Evolutionary conservation across 2,888 invertebrate species (phyloP), one percentile per base, ranked within the genome.

Genomic region (Cheilosia pagana): DNA sequence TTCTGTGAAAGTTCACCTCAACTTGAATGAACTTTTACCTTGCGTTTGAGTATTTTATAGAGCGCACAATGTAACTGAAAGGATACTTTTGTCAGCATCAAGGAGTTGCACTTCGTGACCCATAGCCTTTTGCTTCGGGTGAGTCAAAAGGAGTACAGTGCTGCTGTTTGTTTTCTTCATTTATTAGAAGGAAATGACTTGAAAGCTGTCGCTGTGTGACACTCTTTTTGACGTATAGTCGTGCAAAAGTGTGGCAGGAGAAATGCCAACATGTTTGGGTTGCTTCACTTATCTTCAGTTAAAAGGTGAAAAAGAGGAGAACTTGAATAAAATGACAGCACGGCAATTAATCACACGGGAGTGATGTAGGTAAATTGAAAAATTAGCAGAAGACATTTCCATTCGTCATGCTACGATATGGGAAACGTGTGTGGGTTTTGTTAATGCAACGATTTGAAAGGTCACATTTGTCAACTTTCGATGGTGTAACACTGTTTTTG

Each of bases 101-200:
- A 55, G 41, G 43, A 75, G 57, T 68, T 74, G 62, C 35, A 68
- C 68, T 83, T 35, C 79, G 63, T 83, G 79, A 83, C 83, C 79
- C 74, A 83, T 59, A 83, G 79, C 79, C 79, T 72, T 74, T 74
- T 74, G 68, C 52, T 45, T 65, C 28, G 43, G 12, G 35, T 19
- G 57, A 74, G 50, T 57, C 48, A 74, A 62, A 43, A 68, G 62
- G 43, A 57, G 23, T 53, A 10, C n/a, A n/a, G 12, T 65, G 39
- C 21, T 43, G 2, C 19, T 43, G 10, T 45, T 28, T 43, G 19
- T 45, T 57, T 35, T 45, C 41, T 50, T 41, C 63, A 60, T 82
- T 60, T 60, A 14, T 65, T 45, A 65, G 43, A 19, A 41, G 43
- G 43, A 65, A 76, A 81, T 65, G 55, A 35, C 50, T 57, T 28